phyloP scores from a whole-genome alignment of 2,113 vertebrate genomes.

The Upupa epops region DNA sequence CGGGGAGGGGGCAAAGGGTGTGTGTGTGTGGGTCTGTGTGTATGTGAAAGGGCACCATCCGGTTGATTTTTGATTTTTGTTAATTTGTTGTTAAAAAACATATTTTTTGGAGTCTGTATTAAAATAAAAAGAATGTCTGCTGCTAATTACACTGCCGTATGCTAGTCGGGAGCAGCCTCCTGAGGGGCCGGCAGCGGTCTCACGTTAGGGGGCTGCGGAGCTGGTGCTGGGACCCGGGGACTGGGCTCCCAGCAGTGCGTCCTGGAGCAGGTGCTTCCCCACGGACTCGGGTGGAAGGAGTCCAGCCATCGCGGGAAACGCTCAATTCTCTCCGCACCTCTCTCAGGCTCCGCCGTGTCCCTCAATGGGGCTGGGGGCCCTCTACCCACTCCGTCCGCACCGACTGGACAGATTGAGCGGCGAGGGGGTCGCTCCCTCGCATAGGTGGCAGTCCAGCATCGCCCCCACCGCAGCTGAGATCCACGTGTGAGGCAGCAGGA shows the following conservation, averaged over 20 bases:
- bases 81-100: background rate
- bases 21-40: no score
- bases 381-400: background rate
- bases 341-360: background rate
- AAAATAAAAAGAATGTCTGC: slow-evolving; percentile 13
- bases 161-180: background rate
- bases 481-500: background rate
- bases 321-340: background rate
- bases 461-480: background rate
- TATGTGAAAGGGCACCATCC: background rate
- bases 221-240: background rate
- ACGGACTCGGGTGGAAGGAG: background rate
- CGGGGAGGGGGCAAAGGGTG: no score
- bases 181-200: background rate
- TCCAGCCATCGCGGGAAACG: background rate
- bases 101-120: background rate
- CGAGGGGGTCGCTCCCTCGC: background rate
- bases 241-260: background rate
- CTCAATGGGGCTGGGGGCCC: background rate
- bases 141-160: background rate
- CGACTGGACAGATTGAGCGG: background rate
- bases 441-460: background rate
- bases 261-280: slow-evolving; percentile 32
- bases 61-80: background rate
- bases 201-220: background rate